phyloP scores from a whole-genome alignment of 1,140 invertebrate species.

The Neodiprion fabricii region DNA sequence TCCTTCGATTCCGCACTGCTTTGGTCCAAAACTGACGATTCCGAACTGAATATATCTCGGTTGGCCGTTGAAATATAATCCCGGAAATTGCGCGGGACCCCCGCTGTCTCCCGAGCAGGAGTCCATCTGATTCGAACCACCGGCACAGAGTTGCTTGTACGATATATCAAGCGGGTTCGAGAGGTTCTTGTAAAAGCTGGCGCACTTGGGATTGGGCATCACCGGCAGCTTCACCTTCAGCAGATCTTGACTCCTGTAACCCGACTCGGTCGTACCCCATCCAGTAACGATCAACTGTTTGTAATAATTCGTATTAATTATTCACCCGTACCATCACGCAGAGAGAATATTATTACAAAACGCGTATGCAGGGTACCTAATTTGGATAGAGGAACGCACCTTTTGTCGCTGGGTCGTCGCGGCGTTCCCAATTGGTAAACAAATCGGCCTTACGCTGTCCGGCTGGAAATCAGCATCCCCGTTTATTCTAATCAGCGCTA shows the following conservation, averaged over 20 bases:
- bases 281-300: slow-evolving; percentile 60
- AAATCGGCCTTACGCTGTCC: slow-evolving; percentile 64
- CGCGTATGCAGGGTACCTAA: slow-evolving; percentile 31
- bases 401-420: slow-evolving; percentile 33
- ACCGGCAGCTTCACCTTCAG: slow-evolving; percentile 62
- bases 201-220: slow-evolving; percentile 57
- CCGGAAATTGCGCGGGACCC: slow-evolving; percentile 56
- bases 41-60: slow-evolving; percentile 58
- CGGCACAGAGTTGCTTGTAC: slow-evolving; percentile 67
- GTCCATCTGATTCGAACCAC: slow-evolving; percentile 60
- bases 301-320: not conserved
- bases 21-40: slow-evolving; percentile 64
- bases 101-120: slow-evolving; percentile 62
- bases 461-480: slow-evolving; percentile 60
- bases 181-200: slow-evolving; percentile 50
- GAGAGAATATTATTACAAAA: slow-evolving; percentile 29
- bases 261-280: slow-evolving; percentile 67
- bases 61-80: slow-evolving; percentile 36
- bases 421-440: slow-evolving; percentile 60
- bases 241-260: slow-evolving; percentile 54
- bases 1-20: slow-evolving; percentile 59
- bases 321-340: slow-evolving; percentile 38
- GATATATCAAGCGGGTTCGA: slow-evolving; percentile 37
- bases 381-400: slow-evolving; percentile 29
- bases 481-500: slow-evolving; percentile 67